Evolutionary conservation across 2,113 vertebrate genomes (phyloP).

Genomic region (Bothrops jararaca): DNA sequence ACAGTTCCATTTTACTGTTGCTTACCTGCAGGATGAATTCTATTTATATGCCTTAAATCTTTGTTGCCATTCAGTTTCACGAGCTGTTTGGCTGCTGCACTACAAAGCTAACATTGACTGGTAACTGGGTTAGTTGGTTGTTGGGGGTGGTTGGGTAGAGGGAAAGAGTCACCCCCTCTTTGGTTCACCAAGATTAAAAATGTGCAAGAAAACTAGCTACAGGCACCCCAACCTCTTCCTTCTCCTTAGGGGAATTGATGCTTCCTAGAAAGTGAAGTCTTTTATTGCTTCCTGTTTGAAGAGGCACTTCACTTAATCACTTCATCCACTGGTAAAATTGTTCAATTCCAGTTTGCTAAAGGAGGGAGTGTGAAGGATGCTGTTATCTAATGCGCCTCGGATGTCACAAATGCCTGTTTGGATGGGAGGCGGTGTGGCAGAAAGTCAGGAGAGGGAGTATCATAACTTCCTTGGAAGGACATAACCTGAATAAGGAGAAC

Average conservation of each 20-base stretch:
- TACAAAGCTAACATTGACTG: conserved; percentile 43
- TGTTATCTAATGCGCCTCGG: neutral
- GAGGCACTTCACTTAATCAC: conserved; percentile 52
- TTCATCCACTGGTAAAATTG: conserved; percentile 51
- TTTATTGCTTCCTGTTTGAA: conserved; percentile 38
- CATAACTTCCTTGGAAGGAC: neutral
- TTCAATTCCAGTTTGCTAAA: conserved; percentile 44
- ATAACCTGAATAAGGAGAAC: neutral
- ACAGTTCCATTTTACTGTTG: too few species aligned
- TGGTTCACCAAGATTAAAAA: conserved; percentile 41
- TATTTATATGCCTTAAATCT: neutral
- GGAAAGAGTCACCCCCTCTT: neutral
- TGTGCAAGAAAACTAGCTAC: conserved; percentile 1
- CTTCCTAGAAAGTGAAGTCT: conserved; percentile 42
- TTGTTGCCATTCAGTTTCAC: conserved; percentile 43
- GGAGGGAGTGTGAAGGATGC: conserved; percentile 37
- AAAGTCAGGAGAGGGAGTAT: neutral
- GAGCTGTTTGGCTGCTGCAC: conserved; percentile 21
- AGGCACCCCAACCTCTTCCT: neutral
- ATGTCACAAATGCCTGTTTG: neutral
- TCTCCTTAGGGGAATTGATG: conserved; percentile 26
- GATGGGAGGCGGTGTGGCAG: neutral
- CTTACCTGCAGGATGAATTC: too few species aligned
- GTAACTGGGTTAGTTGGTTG: conserved; percentile 42
- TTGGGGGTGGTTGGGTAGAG: neutral